Conservation (phyloP, 2,888 invertebrate genomes). For the Phaedon cochleariae region DNA sequence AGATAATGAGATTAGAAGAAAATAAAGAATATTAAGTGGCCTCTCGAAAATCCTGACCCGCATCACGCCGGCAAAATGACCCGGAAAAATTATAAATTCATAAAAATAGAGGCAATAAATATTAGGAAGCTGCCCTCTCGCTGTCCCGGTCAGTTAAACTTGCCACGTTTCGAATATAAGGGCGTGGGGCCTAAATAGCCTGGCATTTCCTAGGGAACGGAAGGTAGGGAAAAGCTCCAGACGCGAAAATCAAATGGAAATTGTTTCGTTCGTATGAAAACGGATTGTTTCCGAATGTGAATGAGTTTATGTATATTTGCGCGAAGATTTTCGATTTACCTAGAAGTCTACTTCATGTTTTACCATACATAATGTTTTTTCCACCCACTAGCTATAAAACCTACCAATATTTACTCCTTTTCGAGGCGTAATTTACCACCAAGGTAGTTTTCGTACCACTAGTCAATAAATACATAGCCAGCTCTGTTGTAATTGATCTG, state of each 20-base stretch:
- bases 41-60: slow-evolving; percentile 22
- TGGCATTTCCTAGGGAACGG: slow-evolving; percentile 33
- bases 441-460: too few species aligned
- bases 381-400: too few species aligned
- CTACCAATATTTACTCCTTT: too few species aligned
- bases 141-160: slow-evolving; percentile 44
- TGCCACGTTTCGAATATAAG: slow-evolving; percentile 41
- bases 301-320: too few species aligned
- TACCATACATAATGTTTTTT: too few species aligned
- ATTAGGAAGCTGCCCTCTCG: slow-evolving; percentile 36
- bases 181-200: slow-evolving; percentile 23
- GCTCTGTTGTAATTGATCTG: too few species aligned
- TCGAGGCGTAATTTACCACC: too few species aligned
- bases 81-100: slow-evolving; percentile 40
- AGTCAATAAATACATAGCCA: too few species aligned
- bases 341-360: too few species aligned
- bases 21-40: slow-evolving; percentile 7
- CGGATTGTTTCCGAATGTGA: background rate
- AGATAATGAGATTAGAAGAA: slow-evolving; percentile 2
- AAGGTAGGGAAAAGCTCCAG: background rate
- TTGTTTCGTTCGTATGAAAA: slow-evolving; percentile 2
- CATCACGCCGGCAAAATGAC: slow-evolving; percentile 28
- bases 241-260: slow-evolving; percentile 18
- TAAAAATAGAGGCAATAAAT: slow-evolving; percentile 42
- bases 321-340: too few species aligned